Evolutionary conservation across 1,140 invertebrate genomes (phyloP).

Genomic region (Drosophila ananassae): DNA sequence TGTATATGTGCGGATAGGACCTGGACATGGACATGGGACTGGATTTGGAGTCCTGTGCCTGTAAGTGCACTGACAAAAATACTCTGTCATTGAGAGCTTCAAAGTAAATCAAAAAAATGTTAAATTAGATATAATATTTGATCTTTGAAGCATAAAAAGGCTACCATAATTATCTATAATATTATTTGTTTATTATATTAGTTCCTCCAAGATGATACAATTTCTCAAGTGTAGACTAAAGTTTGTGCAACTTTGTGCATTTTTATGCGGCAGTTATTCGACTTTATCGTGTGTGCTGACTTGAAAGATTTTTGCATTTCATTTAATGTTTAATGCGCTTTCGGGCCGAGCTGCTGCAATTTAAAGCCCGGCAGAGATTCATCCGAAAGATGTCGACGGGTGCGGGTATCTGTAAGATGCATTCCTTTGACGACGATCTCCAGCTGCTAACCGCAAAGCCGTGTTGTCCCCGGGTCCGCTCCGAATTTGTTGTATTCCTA

Average conservation of each 20-base stretch:
- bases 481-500: conserved; percentile 25
- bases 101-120: too few species aligned
- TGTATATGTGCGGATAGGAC: conserved; percentile 12
- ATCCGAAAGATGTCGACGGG: conserved; percentile 9
- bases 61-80: conserved; percentile 24
- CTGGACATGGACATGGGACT: conserved; percentile 16
- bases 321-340: conserved; percentile 40
- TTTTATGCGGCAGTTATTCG: conserved; percentile 62
- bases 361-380: conserved; percentile 24
- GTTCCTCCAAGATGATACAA: neutral
- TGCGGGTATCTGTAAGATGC: conserved; percentile 8
- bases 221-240: neutral
- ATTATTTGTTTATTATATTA: too few species aligned
- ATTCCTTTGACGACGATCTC: conserved; percentile 41
- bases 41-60: conserved; percentile 10
- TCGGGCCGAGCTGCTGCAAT: conserved; percentile 11
- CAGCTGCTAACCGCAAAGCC: conserved; percentile 43
- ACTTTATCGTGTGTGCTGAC: conserved; percentile 55
- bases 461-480: conserved; percentile 16
- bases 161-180: too few species aligned
- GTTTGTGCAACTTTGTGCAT: conserved; percentile 39
- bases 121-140: too few species aligned
- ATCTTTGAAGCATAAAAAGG: too few species aligned
- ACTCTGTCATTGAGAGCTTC: neutral
- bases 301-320: conserved; percentile 47